A percentile compares a stretch with the other conserved stretches of the same genome.
Evolutionary conservation across 2,888 invertebrate species (phyloP).

Genomic region (Aphidoletes aphidimyza): DNA sequence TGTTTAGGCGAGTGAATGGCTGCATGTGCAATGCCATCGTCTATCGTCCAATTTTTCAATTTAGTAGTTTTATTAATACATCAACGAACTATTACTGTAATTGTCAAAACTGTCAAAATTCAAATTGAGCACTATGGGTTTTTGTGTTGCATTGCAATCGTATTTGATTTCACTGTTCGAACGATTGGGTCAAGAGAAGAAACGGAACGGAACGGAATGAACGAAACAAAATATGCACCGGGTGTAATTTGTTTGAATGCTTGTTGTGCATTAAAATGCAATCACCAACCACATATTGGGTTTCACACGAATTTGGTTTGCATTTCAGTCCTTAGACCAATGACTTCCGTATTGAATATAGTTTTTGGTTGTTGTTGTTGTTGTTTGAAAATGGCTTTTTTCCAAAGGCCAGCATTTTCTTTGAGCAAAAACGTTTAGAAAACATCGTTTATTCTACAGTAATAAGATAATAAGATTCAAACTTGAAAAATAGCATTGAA

Average conservation of each 20-base stretch:
- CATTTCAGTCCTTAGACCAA: background rate
- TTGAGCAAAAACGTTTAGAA: too few relatives aligned
- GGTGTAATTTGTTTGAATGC: background rate
- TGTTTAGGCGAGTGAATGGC: background rate
- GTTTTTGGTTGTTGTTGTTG: too few relatives aligned
- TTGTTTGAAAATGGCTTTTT: too few relatives aligned
- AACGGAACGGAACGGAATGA: background rate
- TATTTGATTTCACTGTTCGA: conserved; percentile 14
- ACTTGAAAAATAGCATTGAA: too few relatives aligned
- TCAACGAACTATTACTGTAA: background rate
- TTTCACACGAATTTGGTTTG: background rate
- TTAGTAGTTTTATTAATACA: conserved; percentile 20
- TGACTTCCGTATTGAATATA: background rate
- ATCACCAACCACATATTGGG: background rate
- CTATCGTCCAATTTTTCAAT: conserved; percentile 45
- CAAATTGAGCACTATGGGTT: background rate
- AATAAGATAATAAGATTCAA: too few relatives aligned
- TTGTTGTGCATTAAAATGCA: conserved; percentile 5
- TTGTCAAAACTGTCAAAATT: conserved; percentile 11
- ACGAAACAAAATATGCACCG: background rate
- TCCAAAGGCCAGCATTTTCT: too few relatives aligned
- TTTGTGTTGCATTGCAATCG: background rate
- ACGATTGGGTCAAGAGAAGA: too few relatives aligned
- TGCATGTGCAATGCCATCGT: background rate
- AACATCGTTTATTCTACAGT: too few relatives aligned